These are phyloP conservation scores for Condylura cristata DNA, from an alignment of 2,113 vertebrate species.

Conservation along the genomic window DNA sequence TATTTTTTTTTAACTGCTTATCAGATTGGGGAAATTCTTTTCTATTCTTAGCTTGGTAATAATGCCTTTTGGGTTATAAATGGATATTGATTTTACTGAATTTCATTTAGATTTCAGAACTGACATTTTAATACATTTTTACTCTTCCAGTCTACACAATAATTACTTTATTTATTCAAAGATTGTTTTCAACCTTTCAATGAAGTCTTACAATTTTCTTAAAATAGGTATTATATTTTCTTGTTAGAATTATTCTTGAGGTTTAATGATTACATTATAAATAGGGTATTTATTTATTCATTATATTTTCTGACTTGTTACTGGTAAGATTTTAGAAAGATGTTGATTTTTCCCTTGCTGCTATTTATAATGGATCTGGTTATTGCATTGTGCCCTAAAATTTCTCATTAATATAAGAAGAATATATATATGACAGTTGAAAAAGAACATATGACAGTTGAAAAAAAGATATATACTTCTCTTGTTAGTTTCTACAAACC, in stretches of 20 bases:
- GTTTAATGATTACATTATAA: background rate
- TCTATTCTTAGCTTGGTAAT: background rate
- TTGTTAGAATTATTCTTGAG: background rate
- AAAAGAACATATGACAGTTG: background rate
- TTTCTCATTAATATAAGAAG: background rate
- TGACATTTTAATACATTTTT: background rate
- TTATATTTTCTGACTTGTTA: slow-evolving; percentile 2
- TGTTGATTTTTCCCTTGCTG: background rate
- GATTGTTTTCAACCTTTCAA: background rate
- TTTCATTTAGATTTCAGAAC: background rate
- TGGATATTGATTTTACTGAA: background rate
- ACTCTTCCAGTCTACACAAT: background rate
- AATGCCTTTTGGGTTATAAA: background rate
- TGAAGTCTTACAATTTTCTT: background rate
- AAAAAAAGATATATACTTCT: background rate
- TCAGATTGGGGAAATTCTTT: background rate
- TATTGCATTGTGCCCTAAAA: background rate
- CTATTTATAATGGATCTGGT: background rate
- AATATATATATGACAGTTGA: background rate
- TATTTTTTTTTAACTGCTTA: background rate
- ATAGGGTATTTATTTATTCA: background rate
- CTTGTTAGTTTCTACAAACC: background rate
- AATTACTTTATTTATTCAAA: background rate
- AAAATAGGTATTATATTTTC: background rate
- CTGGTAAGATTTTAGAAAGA: background rate